Base-by-base conservation (phyloP, 1,140 invertebrate species). In the Neodiprion virginianus region DNA sequence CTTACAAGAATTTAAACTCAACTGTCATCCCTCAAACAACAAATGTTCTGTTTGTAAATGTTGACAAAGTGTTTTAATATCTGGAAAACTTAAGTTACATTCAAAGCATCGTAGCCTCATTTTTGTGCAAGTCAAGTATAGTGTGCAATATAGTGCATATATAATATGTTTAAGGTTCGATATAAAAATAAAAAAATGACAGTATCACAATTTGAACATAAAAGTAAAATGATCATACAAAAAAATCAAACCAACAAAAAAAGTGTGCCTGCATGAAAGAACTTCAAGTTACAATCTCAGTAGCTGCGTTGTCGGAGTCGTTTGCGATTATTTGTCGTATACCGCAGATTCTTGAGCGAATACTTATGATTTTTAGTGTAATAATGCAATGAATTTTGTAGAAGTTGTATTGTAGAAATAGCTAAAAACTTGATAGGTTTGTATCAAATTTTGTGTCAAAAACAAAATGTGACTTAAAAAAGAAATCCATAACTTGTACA, bases 381-480 rank as follows among this genome's bases (percentile, higher is more conserved):
- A 14, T 49, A 14, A 12, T 73, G 67, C 72, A 67, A 9, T 61
- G 14, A 12, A 73, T 73, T 1, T 28, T 11, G 48, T 68, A 73
- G 49, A 73, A 73, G 49, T 67, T 47, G 49, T 68, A 7, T 68
- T 73, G 72, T 17, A 73, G 7, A 17, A 68, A 73, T 7, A 47
- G 1, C 72, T 67, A 73, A 48, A 73, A 73, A 49, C 67, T 68
- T 67, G 28, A 48, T 47, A 73, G 48, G 49, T 73, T 66, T 9
- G 21, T 48, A 49, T 73, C 72, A 68, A 68, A 73, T n/a, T 67
- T 23, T 14, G 47, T 67, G 21, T 73, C 14, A 66, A 68, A 69
- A 48, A 48, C 72, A 67, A 14, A 73, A 68, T 73, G 72, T 12
- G 72, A 11, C 48, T 73, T 73, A 21, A 73, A 73, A 7, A 73